A percentile compares a stretch with the other conserved stretches of the same genome.
These are phyloP conservation scores for Ennomos quercinarius DNA, from an alignment of 2,888 invertebrate genomes.

Conservation along the genomic window DNA sequence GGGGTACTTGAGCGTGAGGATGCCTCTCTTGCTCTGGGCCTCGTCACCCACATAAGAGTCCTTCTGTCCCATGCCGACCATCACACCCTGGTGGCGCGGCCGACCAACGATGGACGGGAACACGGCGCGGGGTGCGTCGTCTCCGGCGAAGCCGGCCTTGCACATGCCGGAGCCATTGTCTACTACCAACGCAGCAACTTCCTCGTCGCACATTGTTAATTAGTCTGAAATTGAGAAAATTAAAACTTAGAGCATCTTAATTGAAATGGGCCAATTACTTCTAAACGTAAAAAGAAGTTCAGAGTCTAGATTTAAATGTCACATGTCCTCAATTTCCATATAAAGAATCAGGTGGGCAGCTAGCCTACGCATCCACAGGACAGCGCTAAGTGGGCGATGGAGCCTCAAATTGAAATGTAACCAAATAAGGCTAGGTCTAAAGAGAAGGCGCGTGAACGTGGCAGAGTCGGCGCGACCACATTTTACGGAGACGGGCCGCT, in stretches of 20 bases:
- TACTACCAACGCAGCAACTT: conserved; percentile 96
- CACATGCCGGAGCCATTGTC: conserved; percentile 99
- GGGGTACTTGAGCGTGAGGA: conserved; percentile 97
- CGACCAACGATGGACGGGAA: conserved; percentile 98
- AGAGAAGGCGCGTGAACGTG: conserved; percentile 67
- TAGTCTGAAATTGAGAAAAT: conserved; percentile 66
- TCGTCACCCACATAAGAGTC: conserved; percentile 98
- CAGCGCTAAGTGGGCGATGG: conserved; percentile 68
- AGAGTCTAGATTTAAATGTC: conserved; percentile 19
- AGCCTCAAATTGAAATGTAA: conserved; percentile 63
- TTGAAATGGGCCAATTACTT: background rate
- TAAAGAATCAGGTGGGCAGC: conserved; percentile 60
- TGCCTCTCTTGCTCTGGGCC: conserved; percentile 98
- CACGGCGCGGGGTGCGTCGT: conserved; percentile 97
- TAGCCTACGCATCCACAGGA: conserved; percentile 61
- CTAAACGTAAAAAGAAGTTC: too few species aligned
- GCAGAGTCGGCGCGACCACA: conserved; percentile 64
- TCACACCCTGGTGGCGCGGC: conserved; percentile 91
- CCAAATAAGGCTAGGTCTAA: conserved; percentile 75
- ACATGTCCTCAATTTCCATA: conserved; percentile 49
- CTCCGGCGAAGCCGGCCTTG: conserved; percentile 98
- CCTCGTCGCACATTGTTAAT: conserved; percentile 84
- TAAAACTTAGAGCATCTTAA: conserved; percentile 36
- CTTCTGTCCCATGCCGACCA: conserved; percentile 99
- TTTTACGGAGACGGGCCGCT: conserved; percentile 53